phyloP scores from a whole-genome alignment of 2,797 vertebrate genomes.

The Tauraco hartlaubi region DNA sequence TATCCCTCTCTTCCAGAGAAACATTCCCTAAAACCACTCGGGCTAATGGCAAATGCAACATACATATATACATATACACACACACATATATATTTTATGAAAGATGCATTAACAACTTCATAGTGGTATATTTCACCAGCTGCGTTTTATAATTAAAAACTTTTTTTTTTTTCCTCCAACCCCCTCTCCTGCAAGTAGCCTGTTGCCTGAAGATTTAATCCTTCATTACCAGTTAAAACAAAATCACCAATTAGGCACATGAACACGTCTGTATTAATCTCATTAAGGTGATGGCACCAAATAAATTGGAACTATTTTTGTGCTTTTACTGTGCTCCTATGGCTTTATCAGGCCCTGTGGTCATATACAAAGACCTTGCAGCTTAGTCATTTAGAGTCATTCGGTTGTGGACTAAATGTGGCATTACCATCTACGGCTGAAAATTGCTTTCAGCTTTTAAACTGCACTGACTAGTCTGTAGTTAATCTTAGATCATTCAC shows the following conservation, averaged over 20 bases:
- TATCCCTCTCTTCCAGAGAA: neutral
- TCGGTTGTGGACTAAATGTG: slow-evolving; percentile 88
- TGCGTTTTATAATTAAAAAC: slow-evolving; percentile 81
- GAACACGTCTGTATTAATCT: slow-evolving; percentile 88
- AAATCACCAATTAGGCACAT: slow-evolving; percentile 89
- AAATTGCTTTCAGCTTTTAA: slow-evolving; percentile 91
- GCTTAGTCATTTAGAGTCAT: slow-evolving; percentile 89
- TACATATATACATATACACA: neutral
- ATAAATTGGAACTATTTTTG: slow-evolving; percentile 89
- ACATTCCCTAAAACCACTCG: neutral
- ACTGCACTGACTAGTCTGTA: slow-evolving; percentile 90
- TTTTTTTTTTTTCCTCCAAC: slow-evolving; percentile 45
- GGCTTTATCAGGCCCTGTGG: slow-evolving; percentile 88
- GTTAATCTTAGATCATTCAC: slow-evolving; percentile 90
- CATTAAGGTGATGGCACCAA: slow-evolving; percentile 89
- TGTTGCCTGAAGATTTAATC: slow-evolving; percentile 88
- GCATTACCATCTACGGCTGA: slow-evolving; percentile 88
- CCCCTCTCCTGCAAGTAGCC: slow-evolving; percentile 73
- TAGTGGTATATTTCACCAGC: slow-evolving; percentile 44
- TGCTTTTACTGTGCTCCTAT: slow-evolving; percentile 87
- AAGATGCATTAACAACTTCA: slow-evolving; percentile 64
- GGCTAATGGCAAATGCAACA: neutral
- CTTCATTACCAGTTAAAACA: slow-evolving; percentile 88
- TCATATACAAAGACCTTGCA: slow-evolving; percentile 87
- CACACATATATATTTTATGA: neutral